Evolutionary conservation across 2,113 vertebrate genomes (phyloP).

Genomic region (Ploceus nigricollis): DNA sequence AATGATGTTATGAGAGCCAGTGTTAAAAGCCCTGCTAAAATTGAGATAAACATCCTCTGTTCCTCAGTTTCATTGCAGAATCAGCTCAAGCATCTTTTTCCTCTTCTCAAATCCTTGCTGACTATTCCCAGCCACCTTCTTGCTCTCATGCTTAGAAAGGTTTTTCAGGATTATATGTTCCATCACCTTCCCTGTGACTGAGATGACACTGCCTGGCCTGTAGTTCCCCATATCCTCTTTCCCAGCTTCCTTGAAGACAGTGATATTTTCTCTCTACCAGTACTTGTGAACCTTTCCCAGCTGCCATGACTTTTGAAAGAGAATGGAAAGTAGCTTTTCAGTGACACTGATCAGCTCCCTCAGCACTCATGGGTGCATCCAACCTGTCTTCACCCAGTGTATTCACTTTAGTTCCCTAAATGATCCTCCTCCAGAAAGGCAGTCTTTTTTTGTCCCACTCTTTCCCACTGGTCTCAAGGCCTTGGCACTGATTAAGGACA

Average conservation of each 20-base stretch:
- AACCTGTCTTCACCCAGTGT: neutral
- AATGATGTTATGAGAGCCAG: neutral
- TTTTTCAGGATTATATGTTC: neutral
- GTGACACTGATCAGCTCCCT: neutral
- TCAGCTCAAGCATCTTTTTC: neutral
- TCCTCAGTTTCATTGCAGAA: neutral
- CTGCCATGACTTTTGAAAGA: neutral
- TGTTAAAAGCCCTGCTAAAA: neutral
- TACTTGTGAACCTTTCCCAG: neutral
- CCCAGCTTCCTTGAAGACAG: neutral
- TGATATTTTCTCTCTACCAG: neutral
- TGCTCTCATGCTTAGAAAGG: neutral
- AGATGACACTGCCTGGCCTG: neutral
- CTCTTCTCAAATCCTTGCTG: neutral
- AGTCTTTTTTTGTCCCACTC: neutral
- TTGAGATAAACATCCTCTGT: neutral
- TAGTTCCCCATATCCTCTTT: neutral
- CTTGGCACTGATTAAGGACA: neutral
- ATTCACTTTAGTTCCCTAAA: neutral
- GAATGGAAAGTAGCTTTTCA: neutral
- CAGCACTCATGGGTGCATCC: neutral
- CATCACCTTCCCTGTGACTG: neutral
- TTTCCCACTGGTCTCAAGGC: neutral
- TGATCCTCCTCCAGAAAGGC: neutral
- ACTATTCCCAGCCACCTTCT: neutral